phyloP scores from a whole-genome alignment of 1,140 invertebrate species.

The Drosophila nebulosa region DNA sequence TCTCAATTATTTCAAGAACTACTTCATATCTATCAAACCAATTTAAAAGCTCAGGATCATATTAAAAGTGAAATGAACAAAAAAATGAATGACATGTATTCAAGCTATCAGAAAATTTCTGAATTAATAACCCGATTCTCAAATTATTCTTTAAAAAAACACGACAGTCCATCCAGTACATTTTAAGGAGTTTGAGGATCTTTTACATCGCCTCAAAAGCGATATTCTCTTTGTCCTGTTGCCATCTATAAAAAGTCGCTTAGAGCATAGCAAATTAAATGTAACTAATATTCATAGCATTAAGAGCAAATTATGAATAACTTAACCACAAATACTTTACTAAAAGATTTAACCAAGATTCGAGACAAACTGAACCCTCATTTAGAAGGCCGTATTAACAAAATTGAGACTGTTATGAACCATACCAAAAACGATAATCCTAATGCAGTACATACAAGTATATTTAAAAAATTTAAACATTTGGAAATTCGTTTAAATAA shows the following conservation, averaged over 20 bases:
- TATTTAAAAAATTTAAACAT: neutral
- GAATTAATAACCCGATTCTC: too few species aligned
- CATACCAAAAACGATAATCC: neutral
- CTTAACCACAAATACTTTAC: neutral
- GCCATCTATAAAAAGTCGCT: neutral
- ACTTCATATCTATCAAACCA: neutral
- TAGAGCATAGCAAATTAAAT: neutral
- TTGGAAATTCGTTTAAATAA: conserved; percentile 12
- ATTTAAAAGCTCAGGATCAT: neutral
- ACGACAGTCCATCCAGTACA: neutral
- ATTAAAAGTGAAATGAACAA: neutral
- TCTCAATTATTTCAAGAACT: neutral
- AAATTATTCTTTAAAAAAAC: too few species aligned
- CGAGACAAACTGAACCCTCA: neutral
- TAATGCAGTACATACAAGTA: neutral
- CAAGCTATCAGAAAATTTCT: neutral
- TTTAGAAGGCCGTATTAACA: neutral
- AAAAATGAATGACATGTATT: neutral
- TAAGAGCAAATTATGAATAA: neutral
- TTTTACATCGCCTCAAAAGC: neutral
- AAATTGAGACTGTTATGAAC: neutral
- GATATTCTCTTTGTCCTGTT: neutral
- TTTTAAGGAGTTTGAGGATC: neutral
- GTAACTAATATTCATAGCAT: neutral
- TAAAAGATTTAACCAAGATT: neutral